A percentile compares a stretch with the other conserved stretches of the same genome.
Evolutionary conservation across 1,140 invertebrate species (phyloP).

Genomic region (Cyclina sinensis): DNA sequence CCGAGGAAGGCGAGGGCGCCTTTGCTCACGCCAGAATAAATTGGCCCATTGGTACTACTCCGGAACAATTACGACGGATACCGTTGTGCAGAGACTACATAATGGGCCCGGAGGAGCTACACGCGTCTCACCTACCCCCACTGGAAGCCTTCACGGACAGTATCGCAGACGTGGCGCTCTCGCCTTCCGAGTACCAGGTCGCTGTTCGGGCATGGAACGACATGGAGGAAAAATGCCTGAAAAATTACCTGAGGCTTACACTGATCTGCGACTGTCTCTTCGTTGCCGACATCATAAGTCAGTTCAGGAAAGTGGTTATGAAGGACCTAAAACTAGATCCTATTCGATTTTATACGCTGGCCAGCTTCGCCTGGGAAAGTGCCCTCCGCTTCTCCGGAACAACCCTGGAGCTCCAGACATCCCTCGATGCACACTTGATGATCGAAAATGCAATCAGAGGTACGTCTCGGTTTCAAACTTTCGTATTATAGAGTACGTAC

Average conservation of each 20-base stretch:
- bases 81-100: background rate
- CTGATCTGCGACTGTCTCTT: background rate
- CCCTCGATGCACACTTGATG: background rate
- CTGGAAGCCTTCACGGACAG: background rate
- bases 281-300: background rate
- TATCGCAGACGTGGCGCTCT: background rate
- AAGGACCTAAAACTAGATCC: slow-evolving; percentile 8
- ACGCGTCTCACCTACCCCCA: background rate
- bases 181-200: background rate
- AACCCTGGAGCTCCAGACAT: background rate
- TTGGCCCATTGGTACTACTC: background rate
- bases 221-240: background rate
- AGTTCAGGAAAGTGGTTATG: background rate
- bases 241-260: background rate
- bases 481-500: too few relatives aligned
- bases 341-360: background rate
- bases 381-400: background rate
- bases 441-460: slow-evolving; percentile 3
- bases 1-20: background rate
- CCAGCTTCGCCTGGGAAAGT: background rate
- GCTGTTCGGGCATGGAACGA: background rate
- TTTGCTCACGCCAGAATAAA: background rate
- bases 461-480: background rate
- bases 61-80: background rate
- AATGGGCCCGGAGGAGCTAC: background rate